These are phyloP conservation scores for Drosophila arawakana DNA, from an alignment of 1,140 invertebrate species.

Conservation along the genomic window DNA sequence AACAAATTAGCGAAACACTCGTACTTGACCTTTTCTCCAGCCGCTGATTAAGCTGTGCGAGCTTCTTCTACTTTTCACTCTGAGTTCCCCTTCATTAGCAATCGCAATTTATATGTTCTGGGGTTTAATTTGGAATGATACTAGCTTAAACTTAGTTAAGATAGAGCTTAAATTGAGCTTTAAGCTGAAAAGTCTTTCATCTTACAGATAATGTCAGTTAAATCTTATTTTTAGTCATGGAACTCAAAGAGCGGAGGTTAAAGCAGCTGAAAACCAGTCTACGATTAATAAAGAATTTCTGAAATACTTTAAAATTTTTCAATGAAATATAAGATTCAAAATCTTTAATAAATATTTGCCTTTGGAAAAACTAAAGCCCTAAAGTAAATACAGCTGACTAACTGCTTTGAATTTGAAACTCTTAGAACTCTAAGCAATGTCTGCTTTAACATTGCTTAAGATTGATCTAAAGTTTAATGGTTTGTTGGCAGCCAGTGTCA, in stretches of 20 bases:
- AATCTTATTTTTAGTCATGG: too few relatives aligned
- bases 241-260: too few relatives aligned
- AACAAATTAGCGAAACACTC: constrained; percentile 73
- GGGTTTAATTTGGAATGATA: neutral
- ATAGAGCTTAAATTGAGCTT: neutral
- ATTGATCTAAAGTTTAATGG: constrained; percentile 36
- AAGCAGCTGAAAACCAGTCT: too few relatives aligned
- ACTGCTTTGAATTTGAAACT: constrained; percentile 9
- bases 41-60: constrained; percentile 69
- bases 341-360: neutral
- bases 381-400: constrained; percentile 8
- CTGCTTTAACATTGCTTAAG: constrained; percentile 4
- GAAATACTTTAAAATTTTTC: too few relatives aligned
- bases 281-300: too few relatives aligned
- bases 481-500: constrained; percentile 29
- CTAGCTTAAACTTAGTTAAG: neutral
- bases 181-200: too few relatives aligned
- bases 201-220: too few relatives aligned
- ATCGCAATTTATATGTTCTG: constrained; percentile 4
- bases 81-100: constrained; percentile 26
- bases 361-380: neutral
- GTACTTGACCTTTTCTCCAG: constrained; percentile 74
- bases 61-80: constrained; percentile 3
- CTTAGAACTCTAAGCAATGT: constrained; percentile 1
- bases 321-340: neutral